phyloP scores from a whole-genome alignment of 2,113 vertebrate genomes.

The Conger conger region DNA sequence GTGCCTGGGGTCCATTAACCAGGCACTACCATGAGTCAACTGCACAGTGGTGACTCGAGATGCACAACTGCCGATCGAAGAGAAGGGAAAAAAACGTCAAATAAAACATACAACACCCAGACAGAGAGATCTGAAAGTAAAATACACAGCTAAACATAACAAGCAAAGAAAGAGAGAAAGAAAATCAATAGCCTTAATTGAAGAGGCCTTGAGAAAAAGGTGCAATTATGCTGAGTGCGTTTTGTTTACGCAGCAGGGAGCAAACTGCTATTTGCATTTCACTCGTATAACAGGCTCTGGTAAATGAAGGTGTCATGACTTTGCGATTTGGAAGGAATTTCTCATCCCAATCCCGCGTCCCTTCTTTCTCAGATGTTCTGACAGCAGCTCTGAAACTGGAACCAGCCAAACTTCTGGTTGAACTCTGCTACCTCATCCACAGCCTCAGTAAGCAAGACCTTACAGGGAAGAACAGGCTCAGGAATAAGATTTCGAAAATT shows the following conservation, averaged over 20 bases:
- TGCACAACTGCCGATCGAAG: neutral
- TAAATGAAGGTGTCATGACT: constrained; percentile 61
- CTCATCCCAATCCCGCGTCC: neutral
- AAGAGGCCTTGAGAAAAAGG: constrained; percentile 62
- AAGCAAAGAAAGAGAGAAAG: constrained; percentile 34
- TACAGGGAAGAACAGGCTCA: neutral
- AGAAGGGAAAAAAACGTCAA: constrained; percentile 3
- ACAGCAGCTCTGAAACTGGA: neutral
- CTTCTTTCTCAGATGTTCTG: neutral
- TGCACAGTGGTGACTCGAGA: too few relatives aligned
- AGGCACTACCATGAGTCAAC: neutral
- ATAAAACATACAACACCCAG: neutral
- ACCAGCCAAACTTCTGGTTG: neutral
- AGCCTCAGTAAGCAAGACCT: neutral
- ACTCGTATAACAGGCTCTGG: neutral
- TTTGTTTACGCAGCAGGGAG: constrained; percentile 57
- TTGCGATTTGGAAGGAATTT: constrained; percentile 41
- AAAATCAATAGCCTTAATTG: constrained; percentile 67
- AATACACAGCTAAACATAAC: neutral
- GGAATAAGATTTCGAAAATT: too few relatives aligned
- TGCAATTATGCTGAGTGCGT: constrained; percentile 71
- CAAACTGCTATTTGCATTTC: constrained; percentile 43
- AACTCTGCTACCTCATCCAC: neutral
- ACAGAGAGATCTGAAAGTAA: neutral
- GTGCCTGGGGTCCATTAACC: neutral